Conservation (phyloP, 2,113 vertebrate species). For the Takifugu bimaculatus region DNA sequence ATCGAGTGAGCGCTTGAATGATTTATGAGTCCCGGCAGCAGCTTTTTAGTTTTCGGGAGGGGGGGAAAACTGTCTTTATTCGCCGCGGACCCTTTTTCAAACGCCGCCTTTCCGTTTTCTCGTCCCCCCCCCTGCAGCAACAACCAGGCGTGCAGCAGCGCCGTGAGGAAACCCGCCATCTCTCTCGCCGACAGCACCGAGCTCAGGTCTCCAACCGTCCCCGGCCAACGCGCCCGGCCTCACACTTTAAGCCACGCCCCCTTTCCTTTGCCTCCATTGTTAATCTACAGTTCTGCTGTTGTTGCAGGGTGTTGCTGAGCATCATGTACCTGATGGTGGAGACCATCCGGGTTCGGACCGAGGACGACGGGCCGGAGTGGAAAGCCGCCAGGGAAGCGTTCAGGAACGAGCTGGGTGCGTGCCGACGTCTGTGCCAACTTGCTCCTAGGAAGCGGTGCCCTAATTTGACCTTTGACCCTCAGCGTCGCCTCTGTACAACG, state of each 20-base stretch:
- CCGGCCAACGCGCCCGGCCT: no score
- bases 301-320: conserved; percentile 87
- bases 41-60: no score
- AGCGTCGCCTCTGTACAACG: conserved; percentile 85
- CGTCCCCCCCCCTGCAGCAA: conserved; percentile 74
- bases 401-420: conserved; percentile 84
- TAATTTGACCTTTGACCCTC: background rate
- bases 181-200: conserved; percentile 96
- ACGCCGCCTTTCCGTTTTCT: background rate
- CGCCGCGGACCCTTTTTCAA: background rate
- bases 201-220: conserved; percentile 79
- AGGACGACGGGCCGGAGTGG: conserved; percentile 82
- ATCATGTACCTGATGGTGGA: conserved; percentile 98
- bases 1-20: conserved; percentile 79
- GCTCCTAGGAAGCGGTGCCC: background rate
- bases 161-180: conserved; percentile 91
- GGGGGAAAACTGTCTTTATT: no score
- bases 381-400: conserved; percentile 82
- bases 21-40: no score
- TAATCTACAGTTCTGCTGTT: background rate
- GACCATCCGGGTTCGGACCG: conserved; percentile 82
- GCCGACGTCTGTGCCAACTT: background rate
- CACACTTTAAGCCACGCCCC: no score
- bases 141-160: conserved; percentile 90
- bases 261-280: no score